Percentiles rank a stretch among this genome's conserved stretches.
Evolutionary conservation across 2,797 vertebrate genomes (phyloP).

Genomic region (Kryptopterus vitreolus): DNA sequence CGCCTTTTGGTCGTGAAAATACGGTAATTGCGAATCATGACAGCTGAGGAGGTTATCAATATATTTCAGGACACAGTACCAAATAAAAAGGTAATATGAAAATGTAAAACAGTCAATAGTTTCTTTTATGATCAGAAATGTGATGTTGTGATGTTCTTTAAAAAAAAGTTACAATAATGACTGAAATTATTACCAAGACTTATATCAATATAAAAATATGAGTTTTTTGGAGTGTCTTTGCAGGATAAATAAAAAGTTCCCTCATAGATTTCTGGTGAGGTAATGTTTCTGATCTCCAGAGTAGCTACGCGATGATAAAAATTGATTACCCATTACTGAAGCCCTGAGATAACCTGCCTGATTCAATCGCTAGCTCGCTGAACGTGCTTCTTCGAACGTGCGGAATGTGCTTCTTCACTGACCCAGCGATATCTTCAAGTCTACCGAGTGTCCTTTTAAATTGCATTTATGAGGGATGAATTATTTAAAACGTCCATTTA

Average conservation of each 20-base stretch:
- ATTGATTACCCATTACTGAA: constrained; percentile 20
- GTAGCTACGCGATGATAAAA: constrained; percentile 1
- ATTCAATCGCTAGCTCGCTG: constrained; percentile 10
- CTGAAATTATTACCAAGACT: no score
- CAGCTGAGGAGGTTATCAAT: no score
- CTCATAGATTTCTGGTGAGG: neutral
- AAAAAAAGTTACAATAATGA: no score
- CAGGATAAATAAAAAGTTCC: neutral
- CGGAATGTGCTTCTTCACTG: constrained; percentile 35
- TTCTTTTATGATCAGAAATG: no score
- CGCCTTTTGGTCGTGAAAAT: no score
- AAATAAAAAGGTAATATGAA: no score
- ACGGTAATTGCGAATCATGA: no score
- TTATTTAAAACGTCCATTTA: constrained; percentile 72
- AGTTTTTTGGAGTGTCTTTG: no score
- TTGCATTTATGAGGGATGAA: constrained; percentile 69
- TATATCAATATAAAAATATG: no score
- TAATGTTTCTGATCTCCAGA: constrained; percentile 9
- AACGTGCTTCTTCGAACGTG: constrained; percentile 45
- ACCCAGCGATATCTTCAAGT: constrained; percentile 49
- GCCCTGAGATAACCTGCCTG: constrained; percentile 18
- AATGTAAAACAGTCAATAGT: no score
- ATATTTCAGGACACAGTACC: no score
- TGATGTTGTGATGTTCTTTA: no score
- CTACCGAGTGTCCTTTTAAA: constrained; percentile 64